A percentile compares a stretch with the other conserved stretches of the same genome.
Conservation (phyloP, 2,113 vertebrate genomes). For the Malurus alboscapulatus region DNA sequence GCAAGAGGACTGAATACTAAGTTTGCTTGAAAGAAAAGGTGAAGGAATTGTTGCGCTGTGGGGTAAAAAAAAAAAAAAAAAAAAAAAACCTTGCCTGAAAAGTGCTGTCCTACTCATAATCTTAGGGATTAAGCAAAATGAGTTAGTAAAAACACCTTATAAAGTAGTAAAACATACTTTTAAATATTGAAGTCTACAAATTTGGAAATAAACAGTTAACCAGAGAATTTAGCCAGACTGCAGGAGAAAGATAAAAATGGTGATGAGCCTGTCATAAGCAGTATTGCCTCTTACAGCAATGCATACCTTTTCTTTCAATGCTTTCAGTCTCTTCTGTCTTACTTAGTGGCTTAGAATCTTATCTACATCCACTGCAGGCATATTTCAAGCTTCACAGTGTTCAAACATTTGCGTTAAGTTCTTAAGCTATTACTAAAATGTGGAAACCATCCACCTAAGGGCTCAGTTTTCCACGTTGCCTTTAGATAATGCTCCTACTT, state of each 20-base stretch:
- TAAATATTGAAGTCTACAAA: not conserved
- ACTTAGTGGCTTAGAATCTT: not conserved
- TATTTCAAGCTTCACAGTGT: not conserved
- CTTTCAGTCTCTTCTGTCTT: not conserved
- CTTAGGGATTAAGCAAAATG: not conserved
- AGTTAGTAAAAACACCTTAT: not conserved
- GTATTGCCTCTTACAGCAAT: not conserved
- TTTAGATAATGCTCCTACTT: not conserved
- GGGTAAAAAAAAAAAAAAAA: not conserved
- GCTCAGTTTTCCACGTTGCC: not conserved
- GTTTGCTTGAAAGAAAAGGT: not conserved
- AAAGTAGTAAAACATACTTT: not conserved
- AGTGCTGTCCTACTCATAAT: not conserved
- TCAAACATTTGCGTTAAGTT: not conserved
- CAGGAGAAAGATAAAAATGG: not conserved
- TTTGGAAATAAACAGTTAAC: not conserved
- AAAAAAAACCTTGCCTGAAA: not conserved
- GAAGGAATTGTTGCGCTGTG: not conserved
- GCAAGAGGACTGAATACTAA: not conserved
- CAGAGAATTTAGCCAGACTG: not conserved
- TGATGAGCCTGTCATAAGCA: not conserved
- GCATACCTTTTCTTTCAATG: not conserved
- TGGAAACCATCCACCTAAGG: not conserved
- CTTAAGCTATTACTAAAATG: not conserved
- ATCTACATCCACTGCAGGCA: not conserved